phyloP scores from a whole-genome alignment of 2,888 invertebrate species.

The Adelphocoris suturalis region DNA sequence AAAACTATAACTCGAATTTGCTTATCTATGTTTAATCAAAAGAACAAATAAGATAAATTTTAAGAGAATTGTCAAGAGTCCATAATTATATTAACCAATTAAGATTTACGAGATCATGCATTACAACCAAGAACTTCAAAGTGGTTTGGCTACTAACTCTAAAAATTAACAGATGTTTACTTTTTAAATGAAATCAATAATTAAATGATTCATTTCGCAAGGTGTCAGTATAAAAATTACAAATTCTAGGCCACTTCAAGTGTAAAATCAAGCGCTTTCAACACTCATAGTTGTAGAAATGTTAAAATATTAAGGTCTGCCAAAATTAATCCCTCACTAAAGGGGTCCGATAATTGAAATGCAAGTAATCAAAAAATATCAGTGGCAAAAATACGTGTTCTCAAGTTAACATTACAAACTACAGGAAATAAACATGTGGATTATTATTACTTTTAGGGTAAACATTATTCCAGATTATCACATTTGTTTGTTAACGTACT shows the following conservation, averaged over 20 bases:
- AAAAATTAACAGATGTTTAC: neutral
- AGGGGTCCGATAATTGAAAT: constrained; percentile 17
- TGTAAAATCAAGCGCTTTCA: neutral
- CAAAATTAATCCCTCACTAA: neutral
- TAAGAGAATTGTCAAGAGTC: constrained; percentile 28
- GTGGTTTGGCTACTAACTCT: constrained; percentile 30
- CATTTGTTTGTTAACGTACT: constrained; percentile 16
- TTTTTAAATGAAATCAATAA: neutral
- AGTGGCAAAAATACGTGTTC: constrained; percentile 7
- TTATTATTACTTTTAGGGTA: constrained; percentile 42
- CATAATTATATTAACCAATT: constrained; percentile 43
- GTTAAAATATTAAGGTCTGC: too few species aligned
- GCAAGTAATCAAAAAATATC: constrained; percentile 14
- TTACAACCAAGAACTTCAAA: constrained; percentile 53
- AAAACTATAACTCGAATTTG: constrained; percentile 11
- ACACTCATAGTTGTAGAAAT: neutral
- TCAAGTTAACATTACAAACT: constrained; percentile 22
- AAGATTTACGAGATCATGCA: constrained; percentile 52
- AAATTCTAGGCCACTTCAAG: neutral
- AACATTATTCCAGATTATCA: constrained; percentile 32
- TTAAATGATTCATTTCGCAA: neutral
- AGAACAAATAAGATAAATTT: constrained; percentile 1
- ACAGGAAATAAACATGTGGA: constrained; percentile 29
- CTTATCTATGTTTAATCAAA: constrained; percentile 5
- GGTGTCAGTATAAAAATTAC: constrained; percentile 19